Base-by-base conservation (phyloP, 2,888 invertebrate genomes). In the Xestia sexstrigata region DNA sequence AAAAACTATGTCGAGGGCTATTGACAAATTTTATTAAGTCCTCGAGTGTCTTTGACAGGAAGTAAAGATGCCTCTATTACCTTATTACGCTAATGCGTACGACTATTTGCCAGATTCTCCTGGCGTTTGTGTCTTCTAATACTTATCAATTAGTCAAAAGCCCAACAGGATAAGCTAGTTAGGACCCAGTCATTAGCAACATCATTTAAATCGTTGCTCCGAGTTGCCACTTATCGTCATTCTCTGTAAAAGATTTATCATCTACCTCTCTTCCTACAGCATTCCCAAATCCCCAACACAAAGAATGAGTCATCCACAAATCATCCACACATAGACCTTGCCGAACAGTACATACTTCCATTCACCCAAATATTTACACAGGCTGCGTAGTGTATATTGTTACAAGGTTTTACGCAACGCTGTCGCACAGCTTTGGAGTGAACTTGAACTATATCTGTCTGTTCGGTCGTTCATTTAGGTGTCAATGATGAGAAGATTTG, bases 401-500 rank as follows among this genome's bases (percentile, higher is more conserved):
- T 69, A 85, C 86, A 74, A 66, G 63, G 70, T 60, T 80, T 86
- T 84, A 83, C 87, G 79, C 87, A 84, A 79, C 20, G 49, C 55
- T 86, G 84, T 86, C 79, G 70, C 80, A 65, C 39, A 55, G 62
- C 47, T 67, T n/a, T 60, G 17, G 23, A 71, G 72, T 76, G 76
- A 84, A 83, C 84, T 87, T 86, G 87, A 76, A 79, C 84, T 87
- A 84, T 67, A 86, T 84, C 13, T 26, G 47, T 68, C 52, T 6
- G 65, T 60, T 13, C 39, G 15, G 65, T 63, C 17, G 66, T 66
- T 78, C 15, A 42, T 62, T 49, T 62, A 79, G 26, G 23, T 79
- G 66, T 79, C 79, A 70, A 79, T 83, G 30, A 60, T 83, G 42
- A 65, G 17, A 26, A 7, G 20, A 67, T 52, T 79, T 45, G 58